phyloP scores from a whole-genome alignment of 2,888 invertebrate species.

The Eilema caniola region DNA sequence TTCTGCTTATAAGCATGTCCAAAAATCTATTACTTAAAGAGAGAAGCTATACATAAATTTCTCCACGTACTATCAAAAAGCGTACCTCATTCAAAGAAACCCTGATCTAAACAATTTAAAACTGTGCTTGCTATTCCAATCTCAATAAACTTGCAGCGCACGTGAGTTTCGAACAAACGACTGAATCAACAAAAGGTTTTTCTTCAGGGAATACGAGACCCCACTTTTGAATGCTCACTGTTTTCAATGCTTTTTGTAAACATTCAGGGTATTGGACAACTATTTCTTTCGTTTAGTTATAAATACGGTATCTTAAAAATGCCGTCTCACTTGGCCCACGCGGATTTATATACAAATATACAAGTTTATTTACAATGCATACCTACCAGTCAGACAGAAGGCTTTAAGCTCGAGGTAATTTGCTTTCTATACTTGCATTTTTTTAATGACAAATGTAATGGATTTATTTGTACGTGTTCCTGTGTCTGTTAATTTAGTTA shows the following conservation, averaged over 20 bases:
- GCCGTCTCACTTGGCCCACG: neutral
- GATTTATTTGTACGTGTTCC: constrained; percentile 10
- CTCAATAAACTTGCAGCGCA: neutral
- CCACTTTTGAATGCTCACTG: neutral
- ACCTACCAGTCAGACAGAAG: constrained; percentile 22
- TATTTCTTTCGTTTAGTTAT: neutral
- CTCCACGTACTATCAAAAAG: neutral
- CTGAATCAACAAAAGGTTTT: neutral
- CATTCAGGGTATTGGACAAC: neutral
- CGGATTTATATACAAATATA: neutral
- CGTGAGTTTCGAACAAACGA: neutral
- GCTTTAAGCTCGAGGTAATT: constrained; percentile 33
- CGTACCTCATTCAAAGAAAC: neutral
- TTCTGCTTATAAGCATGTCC: too few relatives aligned
- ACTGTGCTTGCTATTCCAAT: neutral
- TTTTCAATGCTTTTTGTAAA: constrained; percentile 5
- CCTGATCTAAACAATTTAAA: neutral
- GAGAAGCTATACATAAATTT: neutral
- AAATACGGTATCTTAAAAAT: neutral
- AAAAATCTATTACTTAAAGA: too few relatives aligned
- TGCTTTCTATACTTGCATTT: constrained; percentile 24
- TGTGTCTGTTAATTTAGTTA: neutral
- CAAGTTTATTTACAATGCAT: neutral
- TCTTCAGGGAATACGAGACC: neutral
- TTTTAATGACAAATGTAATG: constrained; percentile 18